Percentiles rank a stretch among this genome's conserved stretches.
Conservation (phyloP, 2,797 vertebrate genomes). For the Calcarius lapponicus region DNA sequence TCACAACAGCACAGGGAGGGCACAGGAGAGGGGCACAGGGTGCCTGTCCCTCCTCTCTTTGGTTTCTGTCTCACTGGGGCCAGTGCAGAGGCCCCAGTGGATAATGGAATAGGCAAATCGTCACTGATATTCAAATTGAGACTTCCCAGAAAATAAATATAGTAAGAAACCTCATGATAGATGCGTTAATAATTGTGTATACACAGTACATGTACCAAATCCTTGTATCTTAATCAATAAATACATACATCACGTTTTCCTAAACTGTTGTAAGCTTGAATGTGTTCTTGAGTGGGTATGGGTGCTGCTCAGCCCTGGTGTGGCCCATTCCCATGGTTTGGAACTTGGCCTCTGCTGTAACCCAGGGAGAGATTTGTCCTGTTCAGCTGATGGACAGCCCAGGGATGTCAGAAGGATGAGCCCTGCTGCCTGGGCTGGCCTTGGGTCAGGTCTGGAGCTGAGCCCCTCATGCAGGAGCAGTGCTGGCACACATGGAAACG, state of each 20-base stretch:
- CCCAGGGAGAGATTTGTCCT: not conserved
- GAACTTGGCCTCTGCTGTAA: not conserved
- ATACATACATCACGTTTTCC: no score
- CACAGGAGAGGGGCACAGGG: not conserved
- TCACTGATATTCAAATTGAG: no score
- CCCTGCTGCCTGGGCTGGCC: not conserved
- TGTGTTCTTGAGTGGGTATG: no score
- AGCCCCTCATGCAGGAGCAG: not conserved
- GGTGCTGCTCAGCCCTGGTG: fast-evolving
- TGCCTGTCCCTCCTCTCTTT: not conserved
- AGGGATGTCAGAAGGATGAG: not conserved
- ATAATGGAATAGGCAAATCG: no score
- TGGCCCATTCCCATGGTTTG: fast-evolving
- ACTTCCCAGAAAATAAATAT: no score
- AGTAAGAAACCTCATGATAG: no score
- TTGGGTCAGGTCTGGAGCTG: not conserved
- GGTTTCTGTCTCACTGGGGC: not conserved
- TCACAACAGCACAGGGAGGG: not conserved
- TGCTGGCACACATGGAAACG: fast-evolving
- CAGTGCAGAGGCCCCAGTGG: not conserved
- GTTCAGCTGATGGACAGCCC: not conserved
- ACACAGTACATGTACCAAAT: no score
- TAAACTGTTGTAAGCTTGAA: no score
- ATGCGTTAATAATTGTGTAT: no score
- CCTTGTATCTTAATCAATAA: no score